Evolutionary conservation across 2,797 vertebrate genomes (phyloP), one percentile per base, ranked within the genome.

Genomic region (Enteromius trimaculatus): DNA sequence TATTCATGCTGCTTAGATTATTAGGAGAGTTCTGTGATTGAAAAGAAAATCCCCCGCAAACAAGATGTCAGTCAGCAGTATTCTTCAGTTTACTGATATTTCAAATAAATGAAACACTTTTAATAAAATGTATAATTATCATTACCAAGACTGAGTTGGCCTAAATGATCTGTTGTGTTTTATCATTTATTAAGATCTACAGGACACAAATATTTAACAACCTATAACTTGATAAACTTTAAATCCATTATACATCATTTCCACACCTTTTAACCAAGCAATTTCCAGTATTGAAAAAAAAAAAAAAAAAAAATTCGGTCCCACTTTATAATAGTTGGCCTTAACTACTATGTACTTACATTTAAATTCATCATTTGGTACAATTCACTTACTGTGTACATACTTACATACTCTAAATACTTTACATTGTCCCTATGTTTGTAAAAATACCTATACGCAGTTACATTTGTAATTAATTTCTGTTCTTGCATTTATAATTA

Each of bases 1-100:
- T 99, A 93, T 96, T 99, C 96, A 99, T 97, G 95, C 97, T 97
- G 96, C 98, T 99, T 96, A 99, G 97, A 95, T 99, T 99, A 96
- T 99, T 99, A 92, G 98, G 98, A 92, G 98, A 99, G 94, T 99
- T 99, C 98, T 99, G 91, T 0, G 1, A 81, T 55, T 89, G 16
- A 16, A 60, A 66, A 81, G 49, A 37, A 77, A 7, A 64, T 21
- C 79, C 11, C 21, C 21, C 53, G 21, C 39, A 9, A 58, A 3
- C 51, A 58, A 39, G 6, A 39, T 75, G 31, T 75, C 72, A 75
- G 19, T 55, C 31, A 5, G 19, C 3, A 21, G 13, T 55, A 21
- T 8, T 14, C 0, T 34, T 34, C 17, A 29, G 60, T 29, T 62
- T 17, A 65, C 5, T 4, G 26, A 58, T n/a, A 10, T 8, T 55